Percentiles rank a stretch among this genome's conserved stretches.
Conservation (phyloP, 2,113 vertebrate genomes). For the Gallinago paraguaiae region DNA sequence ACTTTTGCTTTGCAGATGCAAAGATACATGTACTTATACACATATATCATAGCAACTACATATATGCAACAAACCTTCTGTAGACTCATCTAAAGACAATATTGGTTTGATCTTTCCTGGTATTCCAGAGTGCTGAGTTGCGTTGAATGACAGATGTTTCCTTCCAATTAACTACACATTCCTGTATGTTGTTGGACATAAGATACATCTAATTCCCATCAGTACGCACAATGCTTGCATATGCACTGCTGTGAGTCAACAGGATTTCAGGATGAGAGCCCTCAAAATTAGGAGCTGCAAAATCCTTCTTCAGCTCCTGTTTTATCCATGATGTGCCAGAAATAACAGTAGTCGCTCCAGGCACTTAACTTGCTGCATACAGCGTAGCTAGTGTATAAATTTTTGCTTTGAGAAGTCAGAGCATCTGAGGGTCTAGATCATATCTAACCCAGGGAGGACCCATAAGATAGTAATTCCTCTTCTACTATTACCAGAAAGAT, state of each 20-base stretch:
- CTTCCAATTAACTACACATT: background rate
- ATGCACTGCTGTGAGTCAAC: background rate
- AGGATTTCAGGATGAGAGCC: background rate
- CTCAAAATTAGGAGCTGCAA: background rate
- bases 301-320: background rate
- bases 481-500: background rate
- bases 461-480: background rate
- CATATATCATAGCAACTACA: background rate
- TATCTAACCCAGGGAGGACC: background rate
- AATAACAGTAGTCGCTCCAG: background rate
- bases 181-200: background rate
- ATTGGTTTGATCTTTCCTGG: background rate
- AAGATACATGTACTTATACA: background rate
- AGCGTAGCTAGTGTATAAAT: background rate
- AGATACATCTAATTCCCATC: background rate
- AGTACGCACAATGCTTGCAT: background rate
- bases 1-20: background rate
- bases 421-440: background rate
- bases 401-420: background rate
- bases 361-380: background rate
- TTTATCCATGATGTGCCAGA: background rate
- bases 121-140: background rate
- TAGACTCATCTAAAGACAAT: background rate
- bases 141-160: background rate
- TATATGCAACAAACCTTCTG: background rate